phyloP scores from a whole-genome alignment of 1,140 invertebrate genomes.

The Procambarus clarkii region DNA sequence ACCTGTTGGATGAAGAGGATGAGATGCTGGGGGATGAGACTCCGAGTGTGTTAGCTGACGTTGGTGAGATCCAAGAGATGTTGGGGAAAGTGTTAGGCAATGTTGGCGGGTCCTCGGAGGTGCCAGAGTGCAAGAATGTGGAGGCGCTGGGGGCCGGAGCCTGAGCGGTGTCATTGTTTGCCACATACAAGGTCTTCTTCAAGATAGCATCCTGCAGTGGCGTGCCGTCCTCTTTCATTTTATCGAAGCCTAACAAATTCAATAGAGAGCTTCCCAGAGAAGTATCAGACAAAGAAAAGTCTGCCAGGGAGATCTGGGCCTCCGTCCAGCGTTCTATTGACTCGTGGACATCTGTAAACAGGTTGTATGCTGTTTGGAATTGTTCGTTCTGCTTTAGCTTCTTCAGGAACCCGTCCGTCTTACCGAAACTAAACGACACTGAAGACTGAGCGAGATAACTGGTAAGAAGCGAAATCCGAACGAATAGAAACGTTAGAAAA shows the following conservation, averaged over 20 bases:
- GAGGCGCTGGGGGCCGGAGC: not conserved
- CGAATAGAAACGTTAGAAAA: constrained; percentile 33
- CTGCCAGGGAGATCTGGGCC: not conserved
- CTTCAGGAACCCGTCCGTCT: not conserved
- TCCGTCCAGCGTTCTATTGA: constrained; percentile 46
- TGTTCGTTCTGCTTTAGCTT: constrained; percentile 35
- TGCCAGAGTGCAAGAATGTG: not conserved
- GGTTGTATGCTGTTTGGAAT: constrained; percentile 16
- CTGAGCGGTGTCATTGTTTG: not conserved
- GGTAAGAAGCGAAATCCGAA: constrained; percentile 45
- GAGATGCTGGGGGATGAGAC: not conserved
- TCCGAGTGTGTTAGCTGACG: not conserved
- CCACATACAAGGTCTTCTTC: constrained; percentile 7
- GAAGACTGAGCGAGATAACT: constrained; percentile 23
- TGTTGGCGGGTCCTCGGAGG: not conserved
- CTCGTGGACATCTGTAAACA: constrained; percentile 29
- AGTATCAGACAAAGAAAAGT: not conserved
- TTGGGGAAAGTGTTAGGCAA: not conserved
- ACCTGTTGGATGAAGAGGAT: not conserved
- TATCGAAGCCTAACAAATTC: not conserved
- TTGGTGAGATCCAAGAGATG: no score
- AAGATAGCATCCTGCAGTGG: not conserved
- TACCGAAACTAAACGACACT: constrained; percentile 13
- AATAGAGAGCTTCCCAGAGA: not conserved
- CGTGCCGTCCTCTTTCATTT: not conserved